Conservation (phyloP, 2,797 vertebrate genomes). For the Helarctos malayanus region DNA sequence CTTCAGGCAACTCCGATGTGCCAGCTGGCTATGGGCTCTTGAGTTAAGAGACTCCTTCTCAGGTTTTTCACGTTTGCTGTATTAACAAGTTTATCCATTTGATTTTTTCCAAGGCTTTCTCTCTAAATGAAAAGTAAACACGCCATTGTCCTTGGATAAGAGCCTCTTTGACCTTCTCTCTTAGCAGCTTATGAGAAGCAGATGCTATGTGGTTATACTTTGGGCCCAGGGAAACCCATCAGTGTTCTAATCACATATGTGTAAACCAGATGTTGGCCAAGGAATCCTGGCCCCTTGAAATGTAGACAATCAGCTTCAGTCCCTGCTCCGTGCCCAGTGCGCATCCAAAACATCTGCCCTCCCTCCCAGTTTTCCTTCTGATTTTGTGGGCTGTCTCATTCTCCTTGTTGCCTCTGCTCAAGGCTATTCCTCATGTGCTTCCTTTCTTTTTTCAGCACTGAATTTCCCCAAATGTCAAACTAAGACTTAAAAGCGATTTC, state of each 20-base stretch:
- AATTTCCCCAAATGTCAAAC: constrained; percentile 12
- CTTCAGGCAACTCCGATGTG: not conserved
- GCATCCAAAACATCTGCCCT: not conserved
- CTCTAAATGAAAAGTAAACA: constrained; percentile 80
- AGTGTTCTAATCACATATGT: constrained; percentile 49
- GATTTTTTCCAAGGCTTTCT: constrained; percentile 67
- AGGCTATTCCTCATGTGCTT: not conserved
- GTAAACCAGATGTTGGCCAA: constrained; percentile 65
- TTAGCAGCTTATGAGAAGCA: constrained; percentile 74
- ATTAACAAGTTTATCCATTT: constrained; percentile 79
- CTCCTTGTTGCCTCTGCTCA: not conserved
- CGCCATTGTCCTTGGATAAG: constrained; percentile 71
- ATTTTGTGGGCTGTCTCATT: not conserved
- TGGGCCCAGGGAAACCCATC: constrained; percentile 58
- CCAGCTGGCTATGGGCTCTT: constrained; percentile 63
- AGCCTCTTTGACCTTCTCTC: constrained; percentile 62
- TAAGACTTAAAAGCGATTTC: not conserved
- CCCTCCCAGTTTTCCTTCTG: not conserved
- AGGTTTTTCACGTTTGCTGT: constrained; percentile 64
- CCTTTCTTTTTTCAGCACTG: not conserved
- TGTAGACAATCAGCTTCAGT: constrained; percentile 32
- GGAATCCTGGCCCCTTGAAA: not conserved
- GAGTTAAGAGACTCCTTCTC: constrained; percentile 55
- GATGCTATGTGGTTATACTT: constrained; percentile 67
- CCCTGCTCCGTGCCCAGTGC: not conserved